Evolutionary conservation across 1,140 invertebrate genomes (phyloP), one percentile per base, ranked within the genome.

Genomic region (Streblospio benedicti): DNA sequence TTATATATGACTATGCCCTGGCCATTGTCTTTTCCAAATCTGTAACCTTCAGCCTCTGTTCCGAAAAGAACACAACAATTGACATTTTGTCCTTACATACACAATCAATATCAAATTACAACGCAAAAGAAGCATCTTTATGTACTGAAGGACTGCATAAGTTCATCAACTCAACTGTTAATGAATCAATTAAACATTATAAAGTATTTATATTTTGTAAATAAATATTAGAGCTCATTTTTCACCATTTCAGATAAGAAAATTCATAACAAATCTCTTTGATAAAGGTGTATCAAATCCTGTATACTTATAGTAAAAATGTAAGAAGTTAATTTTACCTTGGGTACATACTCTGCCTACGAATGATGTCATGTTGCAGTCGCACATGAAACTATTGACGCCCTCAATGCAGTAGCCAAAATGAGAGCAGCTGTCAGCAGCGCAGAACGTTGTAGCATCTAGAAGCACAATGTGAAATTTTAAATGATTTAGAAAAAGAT

Each of bases 351-450:
- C 20, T 14, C 25, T 28, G 1, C 72, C 72, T 14, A 65, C 59
- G 54, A 66, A 70, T n/a, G 66, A 67, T 12, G 71, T 72, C 66
- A 67, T 71, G 33, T 66, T 65, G 58, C 73, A 75, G 64, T 75
- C 63, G 61, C 73, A 75, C 25, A 53, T 60, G 58, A 64, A 71
- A 14, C 59, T 58, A 16, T 65, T 66, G 28, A 59, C 35, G 5
- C 35, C 45, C 27, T 67, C 67, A 9, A 66, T 47, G 61, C 73
- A 75, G 2, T 58, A 45, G 9, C 71, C 72, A 45, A 58, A 55
- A 30, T 60, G 62, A 30, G 54, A 33, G 44, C 62, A 63, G 12
- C 33, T 53, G 16, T 35, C 41, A 0, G 38, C 27, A 35, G 50
- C 25, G 47, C 62, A 63, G 62, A 60, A 63, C 12, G 28, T 31